A percentile compares a stretch with the other conserved stretches of the same genome.
phyloP scores from a whole-genome alignment of 2,888 invertebrate genomes.

The Zygothrica quintamaculata region DNA sequence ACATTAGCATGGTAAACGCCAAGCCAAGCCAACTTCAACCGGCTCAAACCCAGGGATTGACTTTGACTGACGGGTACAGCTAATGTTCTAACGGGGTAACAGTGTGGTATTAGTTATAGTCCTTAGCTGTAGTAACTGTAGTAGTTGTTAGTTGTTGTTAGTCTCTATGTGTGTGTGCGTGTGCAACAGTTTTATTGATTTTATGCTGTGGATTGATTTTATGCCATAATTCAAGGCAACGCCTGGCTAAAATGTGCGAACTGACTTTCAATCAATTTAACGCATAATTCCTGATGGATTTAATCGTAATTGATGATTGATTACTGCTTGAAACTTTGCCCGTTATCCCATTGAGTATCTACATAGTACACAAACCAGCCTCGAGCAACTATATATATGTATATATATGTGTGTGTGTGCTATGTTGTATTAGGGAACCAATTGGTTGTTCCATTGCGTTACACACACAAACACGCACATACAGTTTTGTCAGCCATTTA shows the following conservation, averaged over 20 bases:
- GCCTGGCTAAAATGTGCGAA: constrained; percentile 65
- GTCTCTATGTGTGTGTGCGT: too few species aligned
- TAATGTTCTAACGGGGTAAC: constrained; percentile 32
- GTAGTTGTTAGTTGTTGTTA: constrained; percentile 4
- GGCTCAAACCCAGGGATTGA: constrained; percentile 39
- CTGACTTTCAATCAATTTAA: constrained; percentile 83
- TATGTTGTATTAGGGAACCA: neutral
- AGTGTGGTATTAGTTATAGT: neutral
- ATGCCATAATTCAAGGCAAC: constrained; percentile 65
- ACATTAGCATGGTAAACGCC: constrained; percentile 25
- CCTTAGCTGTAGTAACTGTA: too few species aligned
- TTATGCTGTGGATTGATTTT: constrained; percentile 66
- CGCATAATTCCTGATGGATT: constrained; percentile 83
- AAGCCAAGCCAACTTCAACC: constrained; percentile 9
- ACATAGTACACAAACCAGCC: neutral
- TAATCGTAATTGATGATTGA: constrained; percentile 84
- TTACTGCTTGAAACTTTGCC: constrained; percentile 67
- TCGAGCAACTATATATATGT: neutral
- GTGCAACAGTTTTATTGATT: constrained; percentile 75
- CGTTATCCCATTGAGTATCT: constrained; percentile 14
- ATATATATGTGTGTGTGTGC: constrained; percentile 11
- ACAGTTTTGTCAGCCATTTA: constrained; percentile 65
- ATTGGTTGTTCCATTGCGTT: constrained; percentile 28
- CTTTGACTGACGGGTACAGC: constrained; percentile 61
- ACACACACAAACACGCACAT: constrained; percentile 18